Conservation (phyloP, 2,888 invertebrate genomes). For the Papilio protenor region DNA sequence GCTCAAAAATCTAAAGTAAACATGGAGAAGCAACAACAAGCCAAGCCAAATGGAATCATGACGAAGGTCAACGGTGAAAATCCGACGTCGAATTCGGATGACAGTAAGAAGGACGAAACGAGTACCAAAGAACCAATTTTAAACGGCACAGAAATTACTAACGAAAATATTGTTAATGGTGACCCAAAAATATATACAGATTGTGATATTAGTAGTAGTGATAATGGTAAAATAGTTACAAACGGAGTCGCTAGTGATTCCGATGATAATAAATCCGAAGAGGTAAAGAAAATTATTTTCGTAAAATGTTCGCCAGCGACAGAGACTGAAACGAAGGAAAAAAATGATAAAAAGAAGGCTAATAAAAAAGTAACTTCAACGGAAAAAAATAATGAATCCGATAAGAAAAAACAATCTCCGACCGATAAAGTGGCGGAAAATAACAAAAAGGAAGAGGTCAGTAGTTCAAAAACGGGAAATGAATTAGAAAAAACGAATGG, state of each 20-base stretch:
- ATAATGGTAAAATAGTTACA: slow-evolving; percentile 80
- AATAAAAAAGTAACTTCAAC: slow-evolving; percentile 64
- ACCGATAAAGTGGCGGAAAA: slow-evolving; percentile 59
- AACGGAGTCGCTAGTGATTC: slow-evolving; percentile 78
- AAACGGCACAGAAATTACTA: slow-evolving; percentile 71
- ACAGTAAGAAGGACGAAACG: slow-evolving; percentile 67
- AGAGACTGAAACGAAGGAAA: slow-evolving; percentile 60
- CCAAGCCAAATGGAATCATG: slow-evolving; percentile 60
- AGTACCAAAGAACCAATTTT: slow-evolving; percentile 79
- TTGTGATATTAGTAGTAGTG: slow-evolving; percentile 84
- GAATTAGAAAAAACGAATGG: slow-evolving; percentile 65
- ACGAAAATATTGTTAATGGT: slow-evolving; percentile 71
- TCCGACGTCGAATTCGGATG: slow-evolving; percentile 63
- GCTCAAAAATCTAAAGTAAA: slow-evolving; percentile 66
- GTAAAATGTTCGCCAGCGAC: slow-evolving; percentile 60
- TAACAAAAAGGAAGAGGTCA: slow-evolving; percentile 59
- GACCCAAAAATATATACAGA: slow-evolving; percentile 75
- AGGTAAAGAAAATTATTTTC: slow-evolving; percentile 58
- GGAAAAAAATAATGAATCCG: slow-evolving; percentile 64
- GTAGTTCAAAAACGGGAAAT: slow-evolving; percentile 56
- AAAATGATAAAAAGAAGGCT: slow-evolving; percentile 70
- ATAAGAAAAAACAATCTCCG: slow-evolving; percentile 64
- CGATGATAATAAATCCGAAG: slow-evolving; percentile 74
- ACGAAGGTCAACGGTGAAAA: slow-evolving; percentile 70
- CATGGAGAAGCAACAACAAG: slow-evolving; percentile 67